phyloP scores from a whole-genome alignment of 2,888 invertebrate species.

The Nephrotoma guestfalica region DNA sequence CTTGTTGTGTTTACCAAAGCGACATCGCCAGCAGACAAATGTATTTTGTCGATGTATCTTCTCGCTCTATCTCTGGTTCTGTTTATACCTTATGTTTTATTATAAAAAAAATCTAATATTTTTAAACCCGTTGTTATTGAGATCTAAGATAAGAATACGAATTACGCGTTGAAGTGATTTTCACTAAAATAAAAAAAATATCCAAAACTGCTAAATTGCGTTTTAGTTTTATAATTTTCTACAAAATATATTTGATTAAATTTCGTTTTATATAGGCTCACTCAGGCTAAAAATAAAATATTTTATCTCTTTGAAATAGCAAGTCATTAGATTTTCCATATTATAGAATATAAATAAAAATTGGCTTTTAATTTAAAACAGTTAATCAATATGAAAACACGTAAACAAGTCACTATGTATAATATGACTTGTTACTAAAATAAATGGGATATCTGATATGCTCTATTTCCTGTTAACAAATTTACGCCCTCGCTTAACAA shows the following conservation, averaged over 20 bases:
- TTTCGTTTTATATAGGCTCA: background rate
- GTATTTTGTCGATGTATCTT: too few relatives aligned
- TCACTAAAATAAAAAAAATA: background rate
- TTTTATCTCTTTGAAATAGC: background rate
- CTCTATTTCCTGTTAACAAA: background rate
- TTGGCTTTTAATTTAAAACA: background rate
- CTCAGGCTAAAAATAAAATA: background rate
- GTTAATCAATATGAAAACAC: background rate
- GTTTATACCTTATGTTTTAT: too few relatives aligned
- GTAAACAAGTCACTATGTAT: background rate
- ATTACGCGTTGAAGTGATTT: too few relatives aligned
- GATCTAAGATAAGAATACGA: too few relatives aligned
- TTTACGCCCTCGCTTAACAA: background rate
- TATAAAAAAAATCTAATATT: too few relatives aligned
- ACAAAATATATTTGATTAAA: background rate
- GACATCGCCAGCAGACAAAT: too few relatives aligned
- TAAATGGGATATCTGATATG: background rate
- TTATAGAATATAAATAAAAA: background rate
- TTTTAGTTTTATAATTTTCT: background rate
- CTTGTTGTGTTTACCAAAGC: too few relatives aligned
- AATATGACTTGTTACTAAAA: background rate
- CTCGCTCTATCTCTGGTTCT: too few relatives aligned
- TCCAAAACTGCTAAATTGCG: background rate
- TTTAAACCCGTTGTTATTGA: too few relatives aligned
- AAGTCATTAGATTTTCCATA: background rate